Evolutionary conservation across 2,113 vertebrate species (phyloP), one percentile per base, ranked within the genome.

Genomic region (Hucho hucho): DNA sequence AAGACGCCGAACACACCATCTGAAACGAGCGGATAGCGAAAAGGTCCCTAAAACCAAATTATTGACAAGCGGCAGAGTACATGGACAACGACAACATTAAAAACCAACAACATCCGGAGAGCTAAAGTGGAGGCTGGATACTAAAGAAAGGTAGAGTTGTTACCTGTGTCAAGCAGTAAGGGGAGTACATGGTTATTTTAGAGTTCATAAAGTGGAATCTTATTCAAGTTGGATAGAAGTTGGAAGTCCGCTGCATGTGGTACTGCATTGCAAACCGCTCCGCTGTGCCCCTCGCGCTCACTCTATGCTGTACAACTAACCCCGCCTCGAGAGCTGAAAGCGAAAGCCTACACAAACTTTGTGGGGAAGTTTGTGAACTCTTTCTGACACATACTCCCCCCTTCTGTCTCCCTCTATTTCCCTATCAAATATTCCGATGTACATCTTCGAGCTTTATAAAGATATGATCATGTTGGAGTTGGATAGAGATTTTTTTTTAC

Each of bases 141-240:
- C 66, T 32, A 53, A 68, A 69, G 25, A 78, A 53, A 56, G 9
- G 12, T 24, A 61, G 6, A 43, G 29, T 29, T 68, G 88, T 86
- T 94, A 94, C 93, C 93, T 94, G 93, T 90, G 93, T 94, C 88
- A 94, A 78, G 91, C 93, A 94, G 92, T 94, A 94, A 66, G 93
- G 93, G 76, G 93, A 94, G 81, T 94, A 94, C 93, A 94, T 94
- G 83, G 90, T 79, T 84, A 81, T 78, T 89, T 91, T 92, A 91
- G 85, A 87, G 87, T 79, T 82, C 86, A 79, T 83, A 87, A 76
- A 77, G 84, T 83, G 84, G 89, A 89, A 80, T 79, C 87, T 83
- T 86, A 80, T 84, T 87, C 84, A 89, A 93, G 89, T 92, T 92
- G 92, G 89, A 87, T 94, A 91, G 87, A 94, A 92, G 90, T 90